phyloP scores from a whole-genome alignment of 2,888 invertebrate genomes.

The Ochropleura leucogaster region DNA sequence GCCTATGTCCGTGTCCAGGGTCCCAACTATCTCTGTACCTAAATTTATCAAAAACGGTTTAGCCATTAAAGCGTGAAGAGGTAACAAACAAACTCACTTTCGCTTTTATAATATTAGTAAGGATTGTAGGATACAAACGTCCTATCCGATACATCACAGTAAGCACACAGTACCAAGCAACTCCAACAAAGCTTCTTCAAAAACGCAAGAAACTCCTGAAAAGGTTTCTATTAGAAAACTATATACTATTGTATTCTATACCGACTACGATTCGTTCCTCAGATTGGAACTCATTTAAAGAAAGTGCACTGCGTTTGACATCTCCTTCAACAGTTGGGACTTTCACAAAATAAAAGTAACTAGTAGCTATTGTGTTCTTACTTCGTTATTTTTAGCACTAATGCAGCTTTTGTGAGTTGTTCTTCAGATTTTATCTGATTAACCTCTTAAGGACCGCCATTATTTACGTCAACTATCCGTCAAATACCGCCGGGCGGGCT shows the following conservation, averaged over 20 bases:
- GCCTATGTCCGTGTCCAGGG: too few species aligned
- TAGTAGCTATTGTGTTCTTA: conserved; percentile 16
- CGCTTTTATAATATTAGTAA: too few species aligned
- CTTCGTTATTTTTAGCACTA: conserved; percentile 19
- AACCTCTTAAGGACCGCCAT: too few species aligned
- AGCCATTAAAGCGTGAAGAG: too few species aligned
- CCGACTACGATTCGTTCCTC: conserved; percentile 19
- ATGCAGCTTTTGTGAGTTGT: conserved; percentile 14
- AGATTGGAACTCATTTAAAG: conserved; percentile 62
- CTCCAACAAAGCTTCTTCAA: neutral
- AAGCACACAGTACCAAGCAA: neutral
- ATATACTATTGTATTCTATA: conserved; percentile 11
- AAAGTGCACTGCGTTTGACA: conserved; percentile 59
- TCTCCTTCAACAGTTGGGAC: conserved; percentile 33
- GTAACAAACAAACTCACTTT: too few species aligned
- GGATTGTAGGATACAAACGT: neutral
- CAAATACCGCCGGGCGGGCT: too few species aligned
- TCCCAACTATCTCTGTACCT: too few species aligned
- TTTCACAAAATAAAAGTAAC: conserved; percentile 27
- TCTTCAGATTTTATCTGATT: neutral
- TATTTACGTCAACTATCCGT: too few species aligned
- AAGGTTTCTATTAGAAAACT: neutral
- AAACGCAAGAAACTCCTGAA: neutral
- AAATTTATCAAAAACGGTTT: too few species aligned
- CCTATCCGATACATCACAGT: neutral